These are phyloP conservation scores for Pomatostomus ruficeps DNA, from an alignment of 2,113 vertebrate species.

Conservation along the genomic window DNA sequence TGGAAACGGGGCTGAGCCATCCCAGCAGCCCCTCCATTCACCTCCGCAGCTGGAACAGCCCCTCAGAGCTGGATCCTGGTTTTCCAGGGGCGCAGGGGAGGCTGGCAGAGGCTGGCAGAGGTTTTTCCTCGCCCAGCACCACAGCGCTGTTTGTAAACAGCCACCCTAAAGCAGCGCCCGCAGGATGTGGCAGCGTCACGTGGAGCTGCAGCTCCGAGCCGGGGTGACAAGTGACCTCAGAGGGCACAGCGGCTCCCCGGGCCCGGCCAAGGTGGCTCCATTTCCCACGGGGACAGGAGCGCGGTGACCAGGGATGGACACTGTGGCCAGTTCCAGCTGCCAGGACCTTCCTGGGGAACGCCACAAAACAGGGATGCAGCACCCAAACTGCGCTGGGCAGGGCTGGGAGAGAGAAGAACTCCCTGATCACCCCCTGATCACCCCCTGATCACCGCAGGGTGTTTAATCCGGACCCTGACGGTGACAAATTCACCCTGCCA, in stretches of 20 bases:
- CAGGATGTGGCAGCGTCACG: constrained; percentile 3
- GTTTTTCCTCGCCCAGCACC: neutral
- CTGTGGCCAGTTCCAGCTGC: too few species aligned
- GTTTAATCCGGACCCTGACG: too few species aligned
- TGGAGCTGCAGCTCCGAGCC: neutral
- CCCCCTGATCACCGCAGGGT: too few species aligned
- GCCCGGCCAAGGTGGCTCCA: fast-evolving
- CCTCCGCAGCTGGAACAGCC: neutral
- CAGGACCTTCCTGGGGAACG: too few species aligned
- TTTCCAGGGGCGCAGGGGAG: fast-evolving
- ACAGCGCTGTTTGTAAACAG: neutral
- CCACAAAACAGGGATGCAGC: too few species aligned
- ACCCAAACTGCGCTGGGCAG: too few species aligned
- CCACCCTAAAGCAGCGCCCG: neutral
- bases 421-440: too few species aligned
- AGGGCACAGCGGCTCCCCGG: neutral
- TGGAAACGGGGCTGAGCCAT: fast-evolving
- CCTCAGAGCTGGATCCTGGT: fast-evolving
- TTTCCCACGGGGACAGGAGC: neutral
- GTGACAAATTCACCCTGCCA: too few species aligned
- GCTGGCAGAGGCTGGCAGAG: fast-evolving
- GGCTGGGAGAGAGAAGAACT: too few species aligned
- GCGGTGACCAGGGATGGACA: neutral
- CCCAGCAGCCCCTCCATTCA: neutral
- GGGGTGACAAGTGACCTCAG: neutral